Evolutionary conservation across 1,140 invertebrate species (phyloP), one percentile per base, ranked within the genome.

Genomic region (Ditylenchus dipsaci): DNA sequence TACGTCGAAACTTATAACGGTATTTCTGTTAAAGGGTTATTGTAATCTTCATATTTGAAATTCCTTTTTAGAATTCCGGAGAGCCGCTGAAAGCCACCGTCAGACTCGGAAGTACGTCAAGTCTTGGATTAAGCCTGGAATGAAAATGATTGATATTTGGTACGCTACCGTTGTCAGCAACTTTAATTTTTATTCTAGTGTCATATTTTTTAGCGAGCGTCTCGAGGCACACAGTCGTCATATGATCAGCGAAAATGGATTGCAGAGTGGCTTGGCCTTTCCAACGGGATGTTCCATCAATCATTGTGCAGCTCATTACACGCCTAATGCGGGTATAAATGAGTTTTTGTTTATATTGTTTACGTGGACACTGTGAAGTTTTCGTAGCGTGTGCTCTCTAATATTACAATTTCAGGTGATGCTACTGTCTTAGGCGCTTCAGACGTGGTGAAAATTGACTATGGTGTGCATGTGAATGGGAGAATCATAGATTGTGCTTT

Each of bases 91-190:
- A 85, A 93, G 93, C 62, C 95, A 99, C 84, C 88, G 95, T 84
- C 84, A 93, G 89, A 95, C 93, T 9, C 86, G 93, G 56, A 88
- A 93, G 84, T 89, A 95, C 81, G 93, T 97, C 80, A 89, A 89
- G 77, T 87, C 88, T 27, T 92, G 89, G 87, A 91, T 98, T 17
- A 95, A 96, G 84, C 93, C 95, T 0, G 96, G 95, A 68, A 97
- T 97, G 93, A 93, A 90, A 0, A 97, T 98, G 94, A 95, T 97
- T 79, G 89, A 98, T 83, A 97, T 99, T 73, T 97, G 93, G 86
- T 87, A 81, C 82, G 74, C 15, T 53, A 7, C n/a, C n/a, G 1
- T 53, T 21, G 33, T 15, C 57, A n/a, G n/a, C n/a, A n/a, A n/a
- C n/a, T n/a, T n/a, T n/a, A n/a, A 45, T 45, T 45, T 45, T 45